Percentiles rank a stretch among this genome's conserved stretches.
Conservation (phyloP, 2,888 invertebrate genomes). For the Sycophila texana region DNA sequence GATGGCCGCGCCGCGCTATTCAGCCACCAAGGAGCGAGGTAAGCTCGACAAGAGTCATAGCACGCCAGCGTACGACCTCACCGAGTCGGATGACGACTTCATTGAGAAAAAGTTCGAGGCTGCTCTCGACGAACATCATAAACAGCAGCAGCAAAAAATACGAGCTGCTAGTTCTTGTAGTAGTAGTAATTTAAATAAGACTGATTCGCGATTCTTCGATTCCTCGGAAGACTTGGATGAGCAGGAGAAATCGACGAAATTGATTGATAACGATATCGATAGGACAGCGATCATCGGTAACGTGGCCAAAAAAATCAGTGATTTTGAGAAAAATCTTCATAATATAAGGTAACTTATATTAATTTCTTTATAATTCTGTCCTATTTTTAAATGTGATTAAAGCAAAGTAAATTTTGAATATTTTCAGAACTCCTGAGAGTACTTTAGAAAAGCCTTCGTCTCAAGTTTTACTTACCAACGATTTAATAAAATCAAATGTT, state of each 20-base stretch:
- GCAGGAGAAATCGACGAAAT: slow-evolving; percentile 50
- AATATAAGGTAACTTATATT: slow-evolving; percentile 41
- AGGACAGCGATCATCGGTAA: slow-evolving; percentile 57
- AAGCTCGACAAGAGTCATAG: slow-evolving; percentile 88
- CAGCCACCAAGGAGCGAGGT: slow-evolving; percentile 73
- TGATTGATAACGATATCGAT: slow-evolving; percentile 48
- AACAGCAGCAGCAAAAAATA: slow-evolving; percentile 43
- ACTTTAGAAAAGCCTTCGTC: slow-evolving; percentile 33
- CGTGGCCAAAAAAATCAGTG: slow-evolving; percentile 62
- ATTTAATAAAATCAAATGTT: slow-evolving; percentile 55
- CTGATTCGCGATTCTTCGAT: slow-evolving; percentile 60
- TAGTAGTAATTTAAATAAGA: slow-evolving; percentile 63
- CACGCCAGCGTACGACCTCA: slow-evolving; percentile 87
- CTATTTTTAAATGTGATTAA: neutral
- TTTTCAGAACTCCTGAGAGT: slow-evolving; percentile 23
- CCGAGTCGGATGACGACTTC: slow-evolving; percentile 67
- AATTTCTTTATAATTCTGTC: neutral
- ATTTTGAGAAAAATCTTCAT: slow-evolving; percentile 60
- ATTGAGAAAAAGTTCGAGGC: slow-evolving; percentile 56
- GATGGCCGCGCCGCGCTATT: neutral
- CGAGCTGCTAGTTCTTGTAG: slow-evolving; percentile 38
- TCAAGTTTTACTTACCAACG: slow-evolving; percentile 17
- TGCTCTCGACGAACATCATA: slow-evolving; percentile 48
- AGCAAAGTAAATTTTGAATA: neutral
- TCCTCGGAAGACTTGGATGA: slow-evolving; percentile 58